These are phyloP conservation scores for Naso thynnoides DNA, from an alignment of 2,797 vertebrate genomes.

Conservation along the genomic window DNA sequence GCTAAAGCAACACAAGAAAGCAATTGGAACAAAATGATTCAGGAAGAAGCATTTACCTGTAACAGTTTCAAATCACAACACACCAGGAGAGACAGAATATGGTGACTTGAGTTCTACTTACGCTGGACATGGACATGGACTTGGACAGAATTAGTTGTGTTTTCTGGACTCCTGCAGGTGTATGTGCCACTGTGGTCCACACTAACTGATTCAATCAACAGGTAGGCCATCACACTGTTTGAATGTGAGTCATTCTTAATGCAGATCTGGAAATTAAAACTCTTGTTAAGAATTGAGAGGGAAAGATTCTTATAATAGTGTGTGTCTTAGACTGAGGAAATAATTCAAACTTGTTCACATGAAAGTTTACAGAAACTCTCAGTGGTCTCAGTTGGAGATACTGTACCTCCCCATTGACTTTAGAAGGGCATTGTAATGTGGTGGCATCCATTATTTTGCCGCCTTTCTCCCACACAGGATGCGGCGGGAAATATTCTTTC, in stretches of 20 bases:
- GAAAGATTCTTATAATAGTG: neutral
- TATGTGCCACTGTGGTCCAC: slow-evolving; percentile 70
- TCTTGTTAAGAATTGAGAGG: neutral
- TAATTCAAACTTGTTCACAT: neutral
- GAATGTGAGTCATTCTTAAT: rapidly evolving
- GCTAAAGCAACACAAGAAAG: slow-evolving; percentile 76
- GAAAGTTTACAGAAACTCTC: neutral
- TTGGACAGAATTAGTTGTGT: slow-evolving; percentile 42
- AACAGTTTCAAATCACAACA: neutral
- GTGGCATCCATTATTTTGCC: rapidly evolving
- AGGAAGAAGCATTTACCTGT: rapidly evolving
- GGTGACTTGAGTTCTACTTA: slow-evolving; percentile 56
- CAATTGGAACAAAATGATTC: neutral
- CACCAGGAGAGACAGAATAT: neutral
- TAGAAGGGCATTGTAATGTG: rapidly evolving
- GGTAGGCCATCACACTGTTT: rapidly evolving
- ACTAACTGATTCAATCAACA: slow-evolving; percentile 65
- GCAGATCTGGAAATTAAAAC: slow-evolving; percentile 59
- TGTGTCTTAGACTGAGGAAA: neutral
- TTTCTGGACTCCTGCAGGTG: slow-evolving; percentile 55
- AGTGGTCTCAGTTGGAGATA: neutral
- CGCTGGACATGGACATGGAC: slow-evolving; percentile 74
- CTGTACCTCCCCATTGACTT: slow-evolving; percentile 41
- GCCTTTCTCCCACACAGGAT: slow-evolving; percentile 52
- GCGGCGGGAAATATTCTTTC: rapidly evolving